Percentiles rank a stretch among this genome's conserved stretches.
These are phyloP conservation scores for Sparidentex hasta DNA, from an alignment of 2,797 vertebrate species.

Conservation along the genomic window DNA sequence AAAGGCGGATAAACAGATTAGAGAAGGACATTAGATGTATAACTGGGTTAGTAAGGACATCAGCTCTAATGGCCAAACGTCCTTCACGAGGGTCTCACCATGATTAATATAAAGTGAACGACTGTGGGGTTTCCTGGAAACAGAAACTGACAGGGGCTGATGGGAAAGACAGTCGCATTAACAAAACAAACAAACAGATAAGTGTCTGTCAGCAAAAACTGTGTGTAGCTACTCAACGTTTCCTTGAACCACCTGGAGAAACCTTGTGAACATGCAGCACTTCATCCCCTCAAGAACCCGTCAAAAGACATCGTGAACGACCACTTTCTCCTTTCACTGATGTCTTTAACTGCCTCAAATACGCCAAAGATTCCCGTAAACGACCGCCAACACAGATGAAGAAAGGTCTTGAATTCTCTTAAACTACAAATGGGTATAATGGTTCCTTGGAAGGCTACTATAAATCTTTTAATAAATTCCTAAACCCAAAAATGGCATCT, in stretches of 20 bases:
- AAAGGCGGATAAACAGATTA: slow-evolving; percentile 86
- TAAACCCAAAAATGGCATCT: neutral
- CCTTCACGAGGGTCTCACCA: slow-evolving; percentile 90
- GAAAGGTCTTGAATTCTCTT: no score
- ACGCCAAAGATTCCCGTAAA: neutral
- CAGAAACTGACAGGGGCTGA: slow-evolving; percentile 29
- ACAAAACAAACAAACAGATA: slow-evolving; percentile 20
- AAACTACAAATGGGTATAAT: neutral
- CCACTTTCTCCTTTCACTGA: neutral
- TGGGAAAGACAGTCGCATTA: slow-evolving; percentile 44
- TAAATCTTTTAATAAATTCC: neutral
- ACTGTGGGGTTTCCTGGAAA: slow-evolving; percentile 64
- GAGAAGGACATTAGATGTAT: slow-evolving; percentile 77
- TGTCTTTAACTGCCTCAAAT: neutral
- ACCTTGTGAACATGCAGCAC: no score
- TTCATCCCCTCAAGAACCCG: neutral
- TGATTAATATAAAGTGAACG: slow-evolving; percentile 61
- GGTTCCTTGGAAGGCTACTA: neutral
- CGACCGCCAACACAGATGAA: neutral
- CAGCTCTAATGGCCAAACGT: slow-evolving; percentile 95
- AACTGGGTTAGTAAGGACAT: slow-evolving; percentile 99
- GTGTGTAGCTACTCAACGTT: neutral
- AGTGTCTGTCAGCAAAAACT: no score
- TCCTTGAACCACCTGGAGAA: neutral
- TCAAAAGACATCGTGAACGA: neutral